Evolutionary conservation across 2,797 vertebrate species (phyloP), one percentile per base, ranked within the genome.

Genomic region (Nannoperca obscura): DNA sequence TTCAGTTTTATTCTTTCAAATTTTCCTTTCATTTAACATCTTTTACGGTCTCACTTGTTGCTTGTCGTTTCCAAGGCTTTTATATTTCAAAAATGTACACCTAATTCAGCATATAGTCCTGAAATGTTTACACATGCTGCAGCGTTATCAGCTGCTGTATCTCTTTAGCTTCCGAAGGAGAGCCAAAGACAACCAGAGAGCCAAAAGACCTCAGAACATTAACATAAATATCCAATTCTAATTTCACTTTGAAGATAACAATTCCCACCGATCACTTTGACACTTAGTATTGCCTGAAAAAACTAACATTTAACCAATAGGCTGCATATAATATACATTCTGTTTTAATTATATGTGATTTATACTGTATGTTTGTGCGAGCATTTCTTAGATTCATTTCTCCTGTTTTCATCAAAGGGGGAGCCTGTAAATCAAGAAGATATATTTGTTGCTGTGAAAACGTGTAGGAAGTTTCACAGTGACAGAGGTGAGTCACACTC

Each of bases 381-480:
- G 30, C 20, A n/a, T 52, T 49, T 80, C 2, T 46, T 58, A 75
- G 19, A 76, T 72, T 69, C 15, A 13, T 67, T 24, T 88, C 64
- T 77, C n/a, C 58, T 70, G 5, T 78, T 89, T 67, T 63, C 65
- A 49, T 80, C 88, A 74, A 82, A 99, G 98, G 97, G 96, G 87
- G 93, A 95, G 60, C 95, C 97, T 80, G 96, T 97, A 80, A 95
- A 95, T 78, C 95, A 93, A 70, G 95, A 96, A 62, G 95, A 98
- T 80, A 84, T 99, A 80, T 99, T 99, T 92, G 96, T 99, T 84
- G 98, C 97, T 55, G 97, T 99, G 69, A 99, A 99, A 96, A 99
- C 98, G 0, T 99, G 98, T 89, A 94, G 84, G 94, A 99, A 97
- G 93, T 99, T 99, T 93, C 98, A 99, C 84, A 89, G 81, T 69